A percentile compares a stretch with the other conserved stretches of the same genome.
These are phyloP conservation scores for Drosophila pandora DNA, from an alignment of 1,140 invertebrate species.

Conservation along the genomic window DNA sequence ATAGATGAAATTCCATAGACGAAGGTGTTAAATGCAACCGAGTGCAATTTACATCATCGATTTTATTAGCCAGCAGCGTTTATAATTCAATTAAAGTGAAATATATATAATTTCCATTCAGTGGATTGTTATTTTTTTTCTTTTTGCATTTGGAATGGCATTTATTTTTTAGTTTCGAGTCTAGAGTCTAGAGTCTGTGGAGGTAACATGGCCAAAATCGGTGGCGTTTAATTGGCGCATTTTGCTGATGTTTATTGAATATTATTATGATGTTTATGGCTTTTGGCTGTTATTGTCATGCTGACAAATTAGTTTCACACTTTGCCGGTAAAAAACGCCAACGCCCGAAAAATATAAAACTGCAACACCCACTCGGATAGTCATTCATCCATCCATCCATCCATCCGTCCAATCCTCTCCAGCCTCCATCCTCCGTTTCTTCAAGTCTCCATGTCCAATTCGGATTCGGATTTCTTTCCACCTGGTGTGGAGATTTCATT, in stretches of 20 bases:
- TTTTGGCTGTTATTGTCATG: constrained; percentile 78
- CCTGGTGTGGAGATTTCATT: constrained; percentile 23
- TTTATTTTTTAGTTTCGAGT: not conserved
- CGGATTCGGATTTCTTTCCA: not conserved
- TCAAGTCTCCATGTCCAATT: not conserved
- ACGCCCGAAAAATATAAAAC: constrained; percentile 23
- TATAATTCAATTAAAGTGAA: constrained; percentile 79
- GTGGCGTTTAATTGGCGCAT: constrained; percentile 75
- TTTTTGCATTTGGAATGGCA: not conserved
- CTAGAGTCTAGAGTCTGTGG: not conserved
- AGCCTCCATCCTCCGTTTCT: not conserved
- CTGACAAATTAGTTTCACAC: constrained; percentile 82
- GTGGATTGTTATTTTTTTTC: not conserved
- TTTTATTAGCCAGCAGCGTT: constrained; percentile 76
- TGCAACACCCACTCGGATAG: constrained; percentile 38
- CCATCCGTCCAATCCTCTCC: constrained; percentile 14
- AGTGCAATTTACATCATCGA: constrained; percentile 79
- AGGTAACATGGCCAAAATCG: constrained; percentile 41
- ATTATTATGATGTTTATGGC: constrained; percentile 81
- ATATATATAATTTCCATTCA: constrained; percentile 48
- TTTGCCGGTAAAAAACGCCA: constrained; percentile 55
- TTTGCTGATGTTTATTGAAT: constrained; percentile 78
- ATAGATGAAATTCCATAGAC: constrained; percentile 77
- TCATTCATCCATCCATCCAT: constrained; percentile 37
- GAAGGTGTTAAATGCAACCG: constrained; percentile 78